Base-by-base conservation (phyloP, 2,888 invertebrate genomes). In the Drosophila fungiperda region DNA sequence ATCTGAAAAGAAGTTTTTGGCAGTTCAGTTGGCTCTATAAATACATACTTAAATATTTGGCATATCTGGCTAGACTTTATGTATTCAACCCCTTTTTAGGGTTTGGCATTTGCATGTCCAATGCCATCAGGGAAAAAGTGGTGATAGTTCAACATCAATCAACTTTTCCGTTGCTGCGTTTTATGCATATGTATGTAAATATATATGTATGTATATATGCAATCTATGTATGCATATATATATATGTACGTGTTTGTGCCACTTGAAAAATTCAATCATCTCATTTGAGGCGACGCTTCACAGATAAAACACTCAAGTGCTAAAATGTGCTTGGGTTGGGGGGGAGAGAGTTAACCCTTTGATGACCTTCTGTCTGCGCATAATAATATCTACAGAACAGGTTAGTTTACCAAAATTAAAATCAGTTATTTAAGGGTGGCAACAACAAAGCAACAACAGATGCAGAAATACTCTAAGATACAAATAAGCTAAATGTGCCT, bases 81-180 rank as follows among this genome's bases (percentile, higher is more conserved):
- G 6, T 42, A 35, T 20, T 26, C 69, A 49, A 78, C 79, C 74
- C 68, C 20, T 33, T 40, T 64, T 38, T 29, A 36, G 49, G 36
- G 57, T 57, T 52, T 68, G 63, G 20, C 65, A 54, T 38, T 42
- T 20, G 15, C 35, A 49, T 54, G 26, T 49, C n/a, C 61, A 53
- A 42, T 20, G 52, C 42, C 26, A 42, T 65, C 35, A 26, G 48
- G 49, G 45, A 36, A 52, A 64, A 64, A 54, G 54, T 70, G 69
- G 55, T 70, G 68, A 65, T 74, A 79, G 79, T 79, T 75, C 67
- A 80, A 75, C 74, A 82, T 82, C 72, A 79, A 73, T 78, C 82
- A 75, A 72, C 67, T 61, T 40, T 63, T 58, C 38, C 45, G 20
- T 15, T 45, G 45, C 45, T 45, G 20, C 1, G 45, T 23, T 45